Base-by-base conservation (phyloP, 2,113 vertebrate genomes). In the Uropsilus gracilis region DNA sequence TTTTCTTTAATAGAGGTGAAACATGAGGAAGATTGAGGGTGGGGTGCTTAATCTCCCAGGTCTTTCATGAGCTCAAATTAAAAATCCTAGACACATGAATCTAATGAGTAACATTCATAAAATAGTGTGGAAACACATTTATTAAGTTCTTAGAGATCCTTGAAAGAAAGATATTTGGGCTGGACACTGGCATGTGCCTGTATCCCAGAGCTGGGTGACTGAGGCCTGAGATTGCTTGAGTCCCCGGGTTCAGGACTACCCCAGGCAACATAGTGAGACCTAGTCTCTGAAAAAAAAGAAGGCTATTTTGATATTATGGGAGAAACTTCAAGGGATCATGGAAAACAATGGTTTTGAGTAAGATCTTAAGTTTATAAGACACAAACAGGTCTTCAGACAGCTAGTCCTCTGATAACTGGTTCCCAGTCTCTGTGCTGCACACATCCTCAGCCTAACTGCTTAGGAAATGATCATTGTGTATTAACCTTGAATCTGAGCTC, bases 1-100 rank as follows among this genome's bases (percentile, higher is more conserved):
- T 89, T 94, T 95, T 92, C 93, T 72, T 95, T 82, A 85, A 84
- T 72, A 90, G 83, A 97, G 68, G 89, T 96, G 14, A 61, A 69
- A 90, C 24, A 90, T 24, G 66, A 92, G 8, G 16, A 95, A 87
- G 50, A 48, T 4, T 37, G 22, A 80, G 32, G 37, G 59, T 2
- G 42, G 39, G 44, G 42, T 13, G 5, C 11, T 81, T 95, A 85
- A 90, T 93, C 76, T 75, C 78, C 59, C 3, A 53, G 24, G 76
- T 26, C 85, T 83, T 94, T 57, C 61, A 69, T 68, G 48, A 93
- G 32, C 9, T 32, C 32, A 88, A 89, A 95, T 91, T 87, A 78
- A 76, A 34, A 86, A 93, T 63, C 68, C 26, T 91, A 86, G 93
- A 95, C 77, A n/a, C 32, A 93, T 81, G 90, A 83, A 63, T 86